These are phyloP conservation scores for Sigmodon hispidus DNA, from an alignment of 2,113 vertebrate genomes.

Conservation along the genomic window DNA sequence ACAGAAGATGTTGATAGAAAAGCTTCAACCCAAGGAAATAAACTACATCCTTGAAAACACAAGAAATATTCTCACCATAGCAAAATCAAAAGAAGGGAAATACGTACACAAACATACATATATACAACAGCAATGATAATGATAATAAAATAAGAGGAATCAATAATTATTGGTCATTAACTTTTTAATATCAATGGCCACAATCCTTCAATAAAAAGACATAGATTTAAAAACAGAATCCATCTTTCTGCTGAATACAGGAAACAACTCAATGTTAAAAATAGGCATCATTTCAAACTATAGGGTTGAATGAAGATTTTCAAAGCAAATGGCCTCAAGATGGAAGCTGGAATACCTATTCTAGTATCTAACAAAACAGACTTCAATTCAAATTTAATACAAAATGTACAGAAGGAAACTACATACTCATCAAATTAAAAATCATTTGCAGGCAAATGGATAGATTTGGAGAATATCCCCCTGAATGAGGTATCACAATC, in stretches of 20 bases:
- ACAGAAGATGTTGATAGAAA: not conserved
- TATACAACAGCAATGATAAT: not conserved
- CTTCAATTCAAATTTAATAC: not conserved
- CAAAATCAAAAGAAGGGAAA: not conserved
- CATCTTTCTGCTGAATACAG: not conserved
- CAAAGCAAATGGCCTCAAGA: not conserved
- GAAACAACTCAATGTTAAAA: not conserved
- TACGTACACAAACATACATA: not conserved
- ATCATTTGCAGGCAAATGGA: too few relatives aligned
- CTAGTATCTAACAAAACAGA: not conserved
- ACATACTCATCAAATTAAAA: not conserved
- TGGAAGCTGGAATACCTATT: not conserved
- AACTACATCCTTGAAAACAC: not conserved
- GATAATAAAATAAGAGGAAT: not conserved
- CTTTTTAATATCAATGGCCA: not conserved
- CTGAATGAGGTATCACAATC: too few relatives aligned
- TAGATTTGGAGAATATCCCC: too few relatives aligned
- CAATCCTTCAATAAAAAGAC: not conserved
- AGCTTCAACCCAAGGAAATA: not conserved
- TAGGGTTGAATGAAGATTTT: not conserved
- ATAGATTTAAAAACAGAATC: not conserved
- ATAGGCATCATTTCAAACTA: not conserved
- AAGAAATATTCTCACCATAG: not conserved
- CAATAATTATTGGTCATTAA: not conserved
- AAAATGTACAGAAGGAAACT: not conserved